Conservation (phyloP, 1,140 invertebrate genomes). For the Tetramorium alpestre region DNA sequence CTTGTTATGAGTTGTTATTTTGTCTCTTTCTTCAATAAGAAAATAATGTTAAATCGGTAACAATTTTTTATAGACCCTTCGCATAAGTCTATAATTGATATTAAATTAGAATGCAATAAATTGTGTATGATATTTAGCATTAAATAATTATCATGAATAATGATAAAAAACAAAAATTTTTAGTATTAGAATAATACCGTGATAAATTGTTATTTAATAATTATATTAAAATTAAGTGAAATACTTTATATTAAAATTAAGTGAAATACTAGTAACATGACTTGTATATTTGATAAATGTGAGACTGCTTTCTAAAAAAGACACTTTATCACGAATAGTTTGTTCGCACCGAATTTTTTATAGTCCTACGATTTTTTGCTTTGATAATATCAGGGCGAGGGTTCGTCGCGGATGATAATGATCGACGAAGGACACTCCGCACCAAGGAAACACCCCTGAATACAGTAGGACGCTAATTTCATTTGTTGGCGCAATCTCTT, state of each 20-base stretch:
- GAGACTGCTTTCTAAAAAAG: neutral
- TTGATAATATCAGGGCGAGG: conserved; percentile 1
- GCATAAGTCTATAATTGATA: neutral
- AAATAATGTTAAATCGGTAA: neutral
- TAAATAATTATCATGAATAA: conserved; percentile 1
- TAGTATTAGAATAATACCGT: neutral
- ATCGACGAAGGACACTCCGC: conserved; percentile 57
- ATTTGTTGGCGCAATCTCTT: conserved; percentile 78
- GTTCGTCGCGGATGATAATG: conserved; percentile 34
- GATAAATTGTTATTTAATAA: neutral
- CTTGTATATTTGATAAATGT: neutral
- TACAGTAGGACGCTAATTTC: conserved; percentile 69
- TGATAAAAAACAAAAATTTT: neutral
- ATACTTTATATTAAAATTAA: neutral
- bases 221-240: neutral
- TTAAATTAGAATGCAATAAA: neutral
- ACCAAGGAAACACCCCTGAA: conserved; percentile 47
- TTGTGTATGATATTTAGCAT: neutral
- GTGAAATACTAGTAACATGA: neutral
- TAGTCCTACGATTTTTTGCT: neutral
- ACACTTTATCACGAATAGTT: neutral
- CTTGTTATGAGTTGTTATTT: neutral
- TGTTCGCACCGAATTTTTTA: conserved; percentile 12
- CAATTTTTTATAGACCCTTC: neutral
- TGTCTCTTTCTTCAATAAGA: neutral